phyloP scores from a whole-genome alignment of 2,797 vertebrate genomes.

The Lacerta bilineata region DNA sequence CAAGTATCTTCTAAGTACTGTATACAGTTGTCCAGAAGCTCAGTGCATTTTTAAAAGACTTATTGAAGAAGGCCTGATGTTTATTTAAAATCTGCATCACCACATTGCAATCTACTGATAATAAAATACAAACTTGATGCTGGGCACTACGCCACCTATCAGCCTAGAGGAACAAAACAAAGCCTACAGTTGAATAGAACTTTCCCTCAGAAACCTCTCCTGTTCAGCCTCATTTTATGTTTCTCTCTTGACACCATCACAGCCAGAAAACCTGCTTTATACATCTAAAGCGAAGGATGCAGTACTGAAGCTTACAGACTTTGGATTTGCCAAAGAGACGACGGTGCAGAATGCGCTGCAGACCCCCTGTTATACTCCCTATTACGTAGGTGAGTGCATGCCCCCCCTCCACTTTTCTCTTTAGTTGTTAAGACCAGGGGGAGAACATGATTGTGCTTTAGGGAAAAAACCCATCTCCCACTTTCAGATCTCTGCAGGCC shows the following conservation, averaged over 20 bases:
- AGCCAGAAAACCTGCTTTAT: constrained; percentile 99
- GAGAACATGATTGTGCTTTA: neutral
- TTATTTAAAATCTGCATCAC: neutral
- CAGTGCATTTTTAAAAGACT: neutral
- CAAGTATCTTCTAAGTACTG: constrained; percentile 41
- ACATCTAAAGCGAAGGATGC: constrained; percentile 86
- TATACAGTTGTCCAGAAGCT: neutral
- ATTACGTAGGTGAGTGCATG: constrained; percentile 93
- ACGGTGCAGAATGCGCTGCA: constrained; percentile 92
- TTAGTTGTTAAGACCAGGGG: neutral
- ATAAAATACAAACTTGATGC: constrained; percentile 15
- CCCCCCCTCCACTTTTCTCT: neutral
- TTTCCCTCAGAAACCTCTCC: neutral
- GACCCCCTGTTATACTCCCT: constrained; percentile 98
- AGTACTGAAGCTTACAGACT: constrained; percentile 96
- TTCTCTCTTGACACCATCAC: constrained; percentile 53
- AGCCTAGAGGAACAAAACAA: constrained; percentile 1
- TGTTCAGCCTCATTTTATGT: constrained; percentile 45
- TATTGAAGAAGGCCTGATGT: neutral
- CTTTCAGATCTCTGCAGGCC: neutral
- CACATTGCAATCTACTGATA: constrained; percentile 14
- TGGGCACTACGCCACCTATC: neutral
- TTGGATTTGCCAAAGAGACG: constrained; percentile 98
- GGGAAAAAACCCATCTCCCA: neutral
- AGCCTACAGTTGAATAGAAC: constrained; percentile 3